These are phyloP conservation scores for Piscicola geometra DNA, from an alignment of 2,888 invertebrate species.

Conservation along the genomic window DNA sequence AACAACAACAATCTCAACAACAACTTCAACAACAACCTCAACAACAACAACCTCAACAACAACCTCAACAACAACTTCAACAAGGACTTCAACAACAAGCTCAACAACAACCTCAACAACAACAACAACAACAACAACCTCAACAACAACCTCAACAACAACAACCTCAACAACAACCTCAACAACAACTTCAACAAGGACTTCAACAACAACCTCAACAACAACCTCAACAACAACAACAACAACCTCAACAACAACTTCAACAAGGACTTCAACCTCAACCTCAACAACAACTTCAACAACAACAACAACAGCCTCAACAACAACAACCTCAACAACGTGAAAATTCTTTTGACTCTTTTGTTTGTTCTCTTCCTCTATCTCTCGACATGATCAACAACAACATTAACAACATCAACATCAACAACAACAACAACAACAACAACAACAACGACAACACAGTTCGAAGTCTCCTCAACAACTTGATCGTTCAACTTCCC, in stretches of 20 bases:
- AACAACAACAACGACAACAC: not conserved
- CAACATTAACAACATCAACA: not conserved
- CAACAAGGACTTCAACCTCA: too few relatives aligned
- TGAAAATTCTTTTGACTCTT: too few relatives aligned
- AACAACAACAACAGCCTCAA: not conserved
- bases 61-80: not conserved
- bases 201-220: not conserved
- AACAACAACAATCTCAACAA: not conserved
- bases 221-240: not conserved
- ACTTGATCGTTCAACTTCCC: not conserved
- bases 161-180: too few relatives aligned
- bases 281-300: not conserved
- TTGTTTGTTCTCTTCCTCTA: too few relatives aligned
- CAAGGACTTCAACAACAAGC: too few relatives aligned
- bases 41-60: conserved; percentile 9
- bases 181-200: too few relatives aligned
- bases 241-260: not conserved
- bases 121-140: too few relatives aligned
- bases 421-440: not conserved
- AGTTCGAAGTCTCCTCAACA: not conserved
- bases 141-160: too few relatives aligned
- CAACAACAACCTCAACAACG: not conserved
- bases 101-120: too few relatives aligned
- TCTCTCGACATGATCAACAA: too few relatives aligned
- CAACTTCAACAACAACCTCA: not conserved